Evolutionary conservation across 2,113 vertebrate species (phyloP), one percentile per base, ranked within the genome.

Genomic region (Suricata suricatta): DNA sequence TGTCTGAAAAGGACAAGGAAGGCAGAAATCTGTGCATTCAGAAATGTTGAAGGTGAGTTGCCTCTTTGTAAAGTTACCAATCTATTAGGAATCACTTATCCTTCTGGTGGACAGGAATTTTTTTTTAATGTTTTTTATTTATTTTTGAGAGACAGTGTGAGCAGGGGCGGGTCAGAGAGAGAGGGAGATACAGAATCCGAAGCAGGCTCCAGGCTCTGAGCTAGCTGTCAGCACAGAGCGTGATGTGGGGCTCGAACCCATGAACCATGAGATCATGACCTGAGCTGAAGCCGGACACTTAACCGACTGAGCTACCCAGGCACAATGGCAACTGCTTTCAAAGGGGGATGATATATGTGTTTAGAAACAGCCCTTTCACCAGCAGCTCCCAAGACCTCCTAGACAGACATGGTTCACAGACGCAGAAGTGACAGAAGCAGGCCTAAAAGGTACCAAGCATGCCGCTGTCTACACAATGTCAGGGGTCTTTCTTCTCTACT

Each of bases 341-440:
- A 80, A 68, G n/a, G 1, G 14, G 16, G 54, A 8, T 68, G 35
- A 54, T 15, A 29, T 19, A 16, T 44, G 17, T 89, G 41, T 92
- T 88, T 82, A 94, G 80, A 93, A 84, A 90, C 25, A 84, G 87
- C 29, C 17, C 8, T 90, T 96, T 94, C 47, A 66, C 69, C 23
- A 86, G 68, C 1, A 72, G 85, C 33, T 96, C 13, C 13, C 7
- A 13, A 85, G 33, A 69, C 17, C 63, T 74, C 7, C 44, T 25
- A 91, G 69, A 38, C 44, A 57, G 63, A 94, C 23, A 17, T 0
- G 4, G 25, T 81, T 97, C 90, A 91, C 29, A 85, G 57, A 79
- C 76, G 76, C 21, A 69, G 27, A 68, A 74, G 54, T 23, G 38
- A 72, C 4, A 15, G 35, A 93, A 63, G 21, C 3, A 79, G 25